Percentiles rank a stretch among this genome's conserved stretches.
phyloP scores from a whole-genome alignment of 2,113 vertebrate species.

The Microcebus jonahi region DNA sequence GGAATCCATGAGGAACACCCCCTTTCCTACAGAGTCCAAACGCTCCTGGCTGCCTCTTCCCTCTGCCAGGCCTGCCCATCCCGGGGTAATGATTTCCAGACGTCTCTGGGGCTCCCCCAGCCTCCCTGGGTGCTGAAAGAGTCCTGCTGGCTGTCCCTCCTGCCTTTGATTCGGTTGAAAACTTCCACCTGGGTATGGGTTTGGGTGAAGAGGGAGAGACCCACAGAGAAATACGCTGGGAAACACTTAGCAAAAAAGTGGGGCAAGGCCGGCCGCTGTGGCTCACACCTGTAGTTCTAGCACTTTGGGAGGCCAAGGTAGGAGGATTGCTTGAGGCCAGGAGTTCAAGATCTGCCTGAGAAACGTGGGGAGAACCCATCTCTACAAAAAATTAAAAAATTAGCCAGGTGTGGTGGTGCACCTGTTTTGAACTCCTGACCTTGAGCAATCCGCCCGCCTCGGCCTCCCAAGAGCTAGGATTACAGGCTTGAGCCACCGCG shows the following conservation, averaged over 20 bases:
- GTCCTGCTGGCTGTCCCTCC: neutral
- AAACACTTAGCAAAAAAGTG: slow-evolving; percentile 1
- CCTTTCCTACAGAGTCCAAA: neutral
- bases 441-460: too few species aligned
- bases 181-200: slow-evolving; percentile 69
- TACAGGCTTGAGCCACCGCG: too few species aligned
- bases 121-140: neutral
- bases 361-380: too few species aligned
- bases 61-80: slow-evolving; percentile 57
- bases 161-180: slow-evolving; percentile 76
- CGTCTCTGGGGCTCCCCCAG: neutral
- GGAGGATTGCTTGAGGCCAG: too few species aligned
- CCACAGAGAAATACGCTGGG: neutral
- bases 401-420: too few species aligned
- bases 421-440: too few species aligned
- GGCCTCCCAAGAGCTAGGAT: too few species aligned
- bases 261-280: too few species aligned
- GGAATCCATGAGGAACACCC: neutral
- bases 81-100: slow-evolving; percentile 66
- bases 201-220: neutral
- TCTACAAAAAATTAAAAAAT: too few species aligned
- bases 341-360: too few species aligned
- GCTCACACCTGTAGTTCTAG: too few species aligned
- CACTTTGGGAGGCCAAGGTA: too few species aligned
- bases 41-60: neutral